Conservation (phyloP, 2,113 vertebrate genomes). For the Chloropsis hardwickii region DNA sequence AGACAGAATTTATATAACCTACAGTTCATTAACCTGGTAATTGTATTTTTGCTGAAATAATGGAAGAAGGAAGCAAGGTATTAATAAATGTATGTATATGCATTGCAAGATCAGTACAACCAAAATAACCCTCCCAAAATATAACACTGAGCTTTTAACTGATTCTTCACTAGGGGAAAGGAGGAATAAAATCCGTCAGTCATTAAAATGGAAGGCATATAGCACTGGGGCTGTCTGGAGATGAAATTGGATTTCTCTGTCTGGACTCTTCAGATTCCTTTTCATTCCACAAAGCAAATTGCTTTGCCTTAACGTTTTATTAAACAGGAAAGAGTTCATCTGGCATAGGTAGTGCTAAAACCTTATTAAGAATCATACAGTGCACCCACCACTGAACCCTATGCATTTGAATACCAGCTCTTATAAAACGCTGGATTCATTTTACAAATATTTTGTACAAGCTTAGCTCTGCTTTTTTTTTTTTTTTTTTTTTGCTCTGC, state of each 20-base stretch:
- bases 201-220: constrained; percentile 68
- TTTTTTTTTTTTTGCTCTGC: background rate
- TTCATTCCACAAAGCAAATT: constrained; percentile 74
- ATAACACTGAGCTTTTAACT: background rate
- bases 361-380: constrained; percentile 32
- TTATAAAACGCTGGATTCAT: constrained; percentile 20
- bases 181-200: constrained; percentile 46
- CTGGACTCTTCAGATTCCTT: constrained; percentile 57
- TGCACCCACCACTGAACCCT: background rate
- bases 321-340: constrained; percentile 46
- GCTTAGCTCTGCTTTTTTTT: background rate
- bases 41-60: background rate
- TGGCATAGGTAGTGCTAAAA: constrained; percentile 40
- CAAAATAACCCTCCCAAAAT: background rate
- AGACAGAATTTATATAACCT: background rate
- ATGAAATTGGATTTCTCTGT: constrained; percentile 72
- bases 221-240: constrained; percentile 47
- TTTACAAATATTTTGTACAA: constrained; percentile 23
- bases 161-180: background rate
- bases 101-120: background rate
- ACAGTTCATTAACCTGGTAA: background rate
- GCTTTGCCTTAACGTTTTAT: constrained; percentile 36
- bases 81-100: background rate
- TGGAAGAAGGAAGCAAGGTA: background rate
- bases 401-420: background rate